These are phyloP conservation scores for Anoplius nigerrimus DNA, from an alignment of 2,888 invertebrate genomes.

Conservation along the genomic window DNA sequence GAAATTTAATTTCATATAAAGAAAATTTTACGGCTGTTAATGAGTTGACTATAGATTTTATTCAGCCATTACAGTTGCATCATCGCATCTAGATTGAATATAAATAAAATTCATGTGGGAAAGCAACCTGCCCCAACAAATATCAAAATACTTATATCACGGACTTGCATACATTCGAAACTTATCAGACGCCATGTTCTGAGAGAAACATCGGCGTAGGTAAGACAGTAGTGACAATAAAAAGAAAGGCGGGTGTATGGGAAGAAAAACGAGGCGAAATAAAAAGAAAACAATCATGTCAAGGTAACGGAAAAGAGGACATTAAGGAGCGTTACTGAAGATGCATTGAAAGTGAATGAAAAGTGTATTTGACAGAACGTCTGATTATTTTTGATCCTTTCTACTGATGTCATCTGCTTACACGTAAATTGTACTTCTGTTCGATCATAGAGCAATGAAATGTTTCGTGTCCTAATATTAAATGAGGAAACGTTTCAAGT, in stretches of 20 bases:
- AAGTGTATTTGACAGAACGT: not conserved
- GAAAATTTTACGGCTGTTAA: too few species aligned
- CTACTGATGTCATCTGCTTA: constrained; percentile 1
- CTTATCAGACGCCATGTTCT: not conserved
- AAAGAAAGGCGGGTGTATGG: not conserved
- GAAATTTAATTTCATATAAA: too few species aligned
- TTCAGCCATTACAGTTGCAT: too few species aligned
- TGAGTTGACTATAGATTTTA: too few species aligned
- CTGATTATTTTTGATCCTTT: not conserved
- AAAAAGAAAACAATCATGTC: not conserved
- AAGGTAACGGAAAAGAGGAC: not conserved
- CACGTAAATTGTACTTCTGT: not conserved
- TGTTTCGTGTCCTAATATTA: too few species aligned
- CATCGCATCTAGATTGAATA: too few species aligned
- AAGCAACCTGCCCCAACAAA: constrained; percentile 24
- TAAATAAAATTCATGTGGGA: too few species aligned
- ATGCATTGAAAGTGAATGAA: not conserved
- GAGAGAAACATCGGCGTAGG: not conserved
- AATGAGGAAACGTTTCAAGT: too few species aligned
- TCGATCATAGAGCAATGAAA: too few species aligned
- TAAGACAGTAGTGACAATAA: not conserved
- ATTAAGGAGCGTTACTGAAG: not conserved
- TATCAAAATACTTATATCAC: constrained; percentile 37
- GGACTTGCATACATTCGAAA: constrained; percentile 10
- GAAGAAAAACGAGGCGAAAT: not conserved